Percentiles rank a stretch among this genome's conserved stretches.
phyloP scores from a whole-genome alignment of 1,140 invertebrate genomes.

The Gryon sp. region DNA sequence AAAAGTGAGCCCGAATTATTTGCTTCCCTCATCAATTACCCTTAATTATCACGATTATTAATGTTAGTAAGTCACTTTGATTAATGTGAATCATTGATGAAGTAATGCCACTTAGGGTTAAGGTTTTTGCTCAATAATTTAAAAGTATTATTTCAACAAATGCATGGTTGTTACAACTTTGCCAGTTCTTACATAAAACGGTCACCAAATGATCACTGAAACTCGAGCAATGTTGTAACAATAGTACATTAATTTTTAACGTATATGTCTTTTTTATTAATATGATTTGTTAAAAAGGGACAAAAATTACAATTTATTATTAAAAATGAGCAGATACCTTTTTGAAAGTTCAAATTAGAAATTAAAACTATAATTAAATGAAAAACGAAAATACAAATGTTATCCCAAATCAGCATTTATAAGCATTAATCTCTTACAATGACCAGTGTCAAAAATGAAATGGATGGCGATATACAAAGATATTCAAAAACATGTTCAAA shows the following conservation, averaged over 20 bases:
- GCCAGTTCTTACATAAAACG: no score
- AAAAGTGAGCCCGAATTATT: slow-evolving; percentile 13
- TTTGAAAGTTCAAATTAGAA: slow-evolving; percentile 14
- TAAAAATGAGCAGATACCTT: slow-evolving; percentile 5
- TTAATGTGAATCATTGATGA: no score
- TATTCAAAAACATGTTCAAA: slow-evolving; percentile 49
- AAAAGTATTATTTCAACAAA: no score
- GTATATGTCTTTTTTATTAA: background rate
- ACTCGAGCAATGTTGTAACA: no score
- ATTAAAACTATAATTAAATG: slow-evolving; percentile 8
- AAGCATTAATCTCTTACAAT: slow-evolving; percentile 36
- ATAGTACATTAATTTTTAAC: no score
- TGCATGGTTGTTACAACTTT: no score
- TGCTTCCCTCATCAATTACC: slow-evolving; percentile 10
- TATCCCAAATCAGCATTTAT: slow-evolving; percentile 18
- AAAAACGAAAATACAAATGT: slow-evolving; percentile 7
- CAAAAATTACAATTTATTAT: background rate
- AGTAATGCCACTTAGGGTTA: no score
- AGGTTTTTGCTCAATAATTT: no score
- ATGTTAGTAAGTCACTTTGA: no score
- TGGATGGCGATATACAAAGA: slow-evolving; percentile 40
- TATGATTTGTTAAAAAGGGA: background rate
- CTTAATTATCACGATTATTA: no score
- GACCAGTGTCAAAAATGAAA: slow-evolving; percentile 42
- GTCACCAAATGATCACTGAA: no score